phyloP scores from a whole-genome alignment of 92 coral and sea anemone genomes.

The Palythoa caribaeorum region DNA sequence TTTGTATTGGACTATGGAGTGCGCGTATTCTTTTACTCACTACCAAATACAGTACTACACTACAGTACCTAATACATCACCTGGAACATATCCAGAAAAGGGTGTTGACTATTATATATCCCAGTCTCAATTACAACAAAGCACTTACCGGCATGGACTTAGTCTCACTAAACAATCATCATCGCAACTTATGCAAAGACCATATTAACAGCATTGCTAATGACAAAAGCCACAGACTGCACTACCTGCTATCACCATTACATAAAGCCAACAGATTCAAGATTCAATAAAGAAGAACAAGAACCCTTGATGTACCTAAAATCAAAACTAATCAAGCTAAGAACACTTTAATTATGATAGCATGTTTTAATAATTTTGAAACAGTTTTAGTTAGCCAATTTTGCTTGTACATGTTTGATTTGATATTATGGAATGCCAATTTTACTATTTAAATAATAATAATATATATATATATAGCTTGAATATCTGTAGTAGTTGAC shows the following conservation, averaged over 20 bases:
- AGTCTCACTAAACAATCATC: not conserved
- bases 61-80: not conserved
- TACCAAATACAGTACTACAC: not conserved
- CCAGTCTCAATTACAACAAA: not conserved
- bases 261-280: too few relatives aligned
- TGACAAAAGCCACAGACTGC: not conserved
- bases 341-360: too few relatives aligned
- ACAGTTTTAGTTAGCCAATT: too few relatives aligned
- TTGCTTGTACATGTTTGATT: too few relatives aligned
- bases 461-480: too few relatives aligned
- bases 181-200: not conserved
- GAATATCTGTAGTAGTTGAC: too few relatives aligned
- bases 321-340: too few relatives aligned
- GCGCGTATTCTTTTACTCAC: not conserved
- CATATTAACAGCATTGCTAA: not conserved
- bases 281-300: too few relatives aligned
- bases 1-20: not conserved
- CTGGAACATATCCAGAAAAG: not conserved
- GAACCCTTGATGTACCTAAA: too few relatives aligned
- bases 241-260: not conserved
- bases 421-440: too few relatives aligned
- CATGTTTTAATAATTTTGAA: too few relatives aligned
- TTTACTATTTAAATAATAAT: too few relatives aligned
- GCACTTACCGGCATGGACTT: not conserved
- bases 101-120: not conserved